Evolutionary conservation across 2,888 invertebrate genomes (phyloP), one percentile per base, ranked within the genome.

Genomic region (Volucella inflata): DNA sequence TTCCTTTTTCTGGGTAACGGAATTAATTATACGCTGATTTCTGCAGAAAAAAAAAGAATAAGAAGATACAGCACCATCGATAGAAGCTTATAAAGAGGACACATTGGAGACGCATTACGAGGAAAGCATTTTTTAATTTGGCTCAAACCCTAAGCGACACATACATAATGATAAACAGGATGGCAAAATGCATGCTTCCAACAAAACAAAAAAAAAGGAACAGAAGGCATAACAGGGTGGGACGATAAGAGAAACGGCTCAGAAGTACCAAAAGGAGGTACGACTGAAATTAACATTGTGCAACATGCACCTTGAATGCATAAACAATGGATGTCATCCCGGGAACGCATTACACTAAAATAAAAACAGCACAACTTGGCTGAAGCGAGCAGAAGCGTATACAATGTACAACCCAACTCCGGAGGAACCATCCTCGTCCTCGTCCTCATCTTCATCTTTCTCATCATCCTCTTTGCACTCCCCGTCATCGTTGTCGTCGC

Each of bases 251-350:
- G 11, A 21, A 10, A 12, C 44, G n/a, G 0, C 21, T 16, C 30
- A 38, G 53, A 38, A 46, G 42, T 55, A 40, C 44, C 65, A 68
- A 36, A n/a, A 79, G 74, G 67, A 75, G 78, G 65, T 65, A 79
- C 67, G 79, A 67, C 74, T 79, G 70, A 84, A 84, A 84, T 84
- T 79, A 84, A 75, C 79, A 70, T 84, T 84, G 79, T 79, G 79
- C 84, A 84, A 79, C 84, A 84, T 84, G 84, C 84, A 84, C 84
- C 79, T 84, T 75, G 84, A 79, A 79, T 84, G 75, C 79, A 84
- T 84, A 84, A 84, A 84, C 79, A 84, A 79, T 84, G 84, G 75
- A 75, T 84, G 75, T 75, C 84, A 84, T 79, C 75, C 62, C 70
- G 65, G 70, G 75, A 71, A 79, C 75, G 84, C 65, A 71, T 75